These are phyloP conservation scores for Neocrepidodera transversa DNA, from an alignment of 2,888 invertebrate genomes.

Conservation along the genomic window DNA sequence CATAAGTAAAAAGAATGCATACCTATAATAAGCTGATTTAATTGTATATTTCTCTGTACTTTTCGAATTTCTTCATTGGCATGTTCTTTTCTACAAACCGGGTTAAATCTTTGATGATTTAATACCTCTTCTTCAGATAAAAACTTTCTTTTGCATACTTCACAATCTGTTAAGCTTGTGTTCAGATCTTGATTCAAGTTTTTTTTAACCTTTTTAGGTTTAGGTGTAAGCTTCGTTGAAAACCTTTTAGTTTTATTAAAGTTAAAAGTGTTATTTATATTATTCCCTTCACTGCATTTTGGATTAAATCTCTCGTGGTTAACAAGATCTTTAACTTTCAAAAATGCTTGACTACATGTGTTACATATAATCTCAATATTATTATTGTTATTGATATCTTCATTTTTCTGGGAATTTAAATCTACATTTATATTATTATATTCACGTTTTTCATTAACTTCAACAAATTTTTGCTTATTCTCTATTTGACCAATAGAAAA, in stretches of 20 bases:
- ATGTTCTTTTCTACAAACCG: background rate
- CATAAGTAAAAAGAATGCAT: too few species aligned
- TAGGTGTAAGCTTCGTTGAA: too few species aligned
- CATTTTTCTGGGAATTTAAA: too few species aligned
- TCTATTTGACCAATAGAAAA: background rate
- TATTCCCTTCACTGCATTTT: background rate
- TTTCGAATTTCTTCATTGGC: background rate
- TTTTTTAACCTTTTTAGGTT: background rate
- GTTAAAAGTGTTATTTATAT: too few species aligned
- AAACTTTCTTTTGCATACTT: background rate
- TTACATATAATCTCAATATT: background rate
- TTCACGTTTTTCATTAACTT: too few species aligned
- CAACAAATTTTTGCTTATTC: background rate
- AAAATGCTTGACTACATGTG: background rate
- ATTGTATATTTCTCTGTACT: background rate
- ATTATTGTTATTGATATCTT: background rate
- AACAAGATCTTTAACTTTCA: background rate
- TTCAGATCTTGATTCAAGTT: background rate
- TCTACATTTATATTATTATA: too few species aligned
- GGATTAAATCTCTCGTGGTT: background rate
- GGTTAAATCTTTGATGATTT: background rate
- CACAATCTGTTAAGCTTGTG: background rate
- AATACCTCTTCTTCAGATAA: background rate
- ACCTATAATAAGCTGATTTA: background rate
- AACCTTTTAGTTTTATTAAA: too few species aligned